These are phyloP conservation scores for Vanacampus margaritifer DNA, from an alignment of 2,113 vertebrate genomes.

Conservation along the genomic window DNA sequence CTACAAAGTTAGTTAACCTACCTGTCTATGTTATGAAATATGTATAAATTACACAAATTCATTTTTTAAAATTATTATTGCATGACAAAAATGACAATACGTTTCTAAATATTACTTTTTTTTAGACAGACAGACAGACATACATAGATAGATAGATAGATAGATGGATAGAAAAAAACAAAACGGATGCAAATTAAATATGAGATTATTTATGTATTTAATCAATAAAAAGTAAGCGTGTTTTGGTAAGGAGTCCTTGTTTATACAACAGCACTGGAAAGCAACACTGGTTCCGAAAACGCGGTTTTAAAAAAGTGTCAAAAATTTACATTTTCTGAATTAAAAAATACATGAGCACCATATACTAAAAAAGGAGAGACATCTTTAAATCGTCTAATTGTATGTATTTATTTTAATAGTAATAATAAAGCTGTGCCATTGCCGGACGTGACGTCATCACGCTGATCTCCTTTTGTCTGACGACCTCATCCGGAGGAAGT, in stretches of 20 bases:
- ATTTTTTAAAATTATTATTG: no score
- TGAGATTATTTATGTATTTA: no score
- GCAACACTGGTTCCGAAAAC: constrained; percentile 4
- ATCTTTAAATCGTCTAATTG: not conserved
- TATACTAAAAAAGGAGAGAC: not conserved
- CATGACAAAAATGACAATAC: no score
- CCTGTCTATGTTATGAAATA: no score
- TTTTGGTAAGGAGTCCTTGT: not conserved
- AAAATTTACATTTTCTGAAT: not conserved
- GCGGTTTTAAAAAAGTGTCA: not conserved
- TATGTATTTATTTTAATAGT: not conserved
- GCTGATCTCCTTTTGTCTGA: constrained; percentile 57
- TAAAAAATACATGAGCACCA: not conserved
- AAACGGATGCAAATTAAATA: no score
- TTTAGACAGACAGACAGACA: no score
- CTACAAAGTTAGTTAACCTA: no score
- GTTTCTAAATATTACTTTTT: not conserved
- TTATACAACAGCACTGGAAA: constrained; percentile 20
- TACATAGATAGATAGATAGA: not conserved
- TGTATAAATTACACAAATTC: no score
- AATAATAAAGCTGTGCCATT: not conserved
- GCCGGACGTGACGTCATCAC: constrained; percentile 64
- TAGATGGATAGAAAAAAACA: no score
- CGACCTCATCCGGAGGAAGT: constrained; percentile 75
- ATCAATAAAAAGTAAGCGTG: not conserved